These are phyloP conservation scores for Mormyrus lacerda DNA, from an alignment of 2,113 vertebrate species.

Conservation along the genomic window DNA sequence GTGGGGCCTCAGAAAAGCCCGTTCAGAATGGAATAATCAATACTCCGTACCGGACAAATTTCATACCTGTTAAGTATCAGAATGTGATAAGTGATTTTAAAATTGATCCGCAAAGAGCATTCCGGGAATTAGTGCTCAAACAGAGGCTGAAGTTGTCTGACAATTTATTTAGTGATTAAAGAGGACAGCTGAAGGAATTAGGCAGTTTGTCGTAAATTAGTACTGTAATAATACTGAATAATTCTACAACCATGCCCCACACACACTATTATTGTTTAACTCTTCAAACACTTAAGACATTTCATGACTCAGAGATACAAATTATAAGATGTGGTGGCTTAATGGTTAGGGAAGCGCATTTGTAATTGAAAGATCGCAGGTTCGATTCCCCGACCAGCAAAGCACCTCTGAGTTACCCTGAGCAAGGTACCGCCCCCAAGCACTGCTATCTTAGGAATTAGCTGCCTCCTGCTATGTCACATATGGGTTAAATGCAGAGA, in stretches of 20 bases:
- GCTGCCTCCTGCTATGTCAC: too few species aligned
- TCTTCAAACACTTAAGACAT: neutral
- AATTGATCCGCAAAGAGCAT: constrained; percentile 24
- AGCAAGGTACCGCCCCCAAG: too few species aligned
- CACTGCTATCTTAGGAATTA: too few species aligned
- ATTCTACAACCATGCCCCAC: neutral
- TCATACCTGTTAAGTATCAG: constrained; percentile 25
- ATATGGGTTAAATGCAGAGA: too few species aligned
- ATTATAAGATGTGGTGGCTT: too few species aligned
- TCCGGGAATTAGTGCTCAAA: neutral
- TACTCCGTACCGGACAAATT: constrained; percentile 37
- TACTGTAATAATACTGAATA: neutral
- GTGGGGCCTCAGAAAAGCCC: constrained; percentile 6
- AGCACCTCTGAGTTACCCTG: too few species aligned
- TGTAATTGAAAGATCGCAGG: too few species aligned
- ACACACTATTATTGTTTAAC: neutral
- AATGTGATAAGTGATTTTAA: constrained; percentile 13
- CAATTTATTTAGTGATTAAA: neutral
- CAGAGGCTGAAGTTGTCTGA: neutral
- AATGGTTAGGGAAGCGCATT: too few species aligned
- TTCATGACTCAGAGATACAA: neutral
- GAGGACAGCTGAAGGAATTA: neutral
- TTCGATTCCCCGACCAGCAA: too few species aligned
- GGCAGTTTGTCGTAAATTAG: neutral
- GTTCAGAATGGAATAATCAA: constrained; percentile 28